Evolutionary conservation across 2,888 invertebrate genomes (phyloP), one percentile per base, ranked within the genome.

Genomic region (Nebria salina): DNA sequence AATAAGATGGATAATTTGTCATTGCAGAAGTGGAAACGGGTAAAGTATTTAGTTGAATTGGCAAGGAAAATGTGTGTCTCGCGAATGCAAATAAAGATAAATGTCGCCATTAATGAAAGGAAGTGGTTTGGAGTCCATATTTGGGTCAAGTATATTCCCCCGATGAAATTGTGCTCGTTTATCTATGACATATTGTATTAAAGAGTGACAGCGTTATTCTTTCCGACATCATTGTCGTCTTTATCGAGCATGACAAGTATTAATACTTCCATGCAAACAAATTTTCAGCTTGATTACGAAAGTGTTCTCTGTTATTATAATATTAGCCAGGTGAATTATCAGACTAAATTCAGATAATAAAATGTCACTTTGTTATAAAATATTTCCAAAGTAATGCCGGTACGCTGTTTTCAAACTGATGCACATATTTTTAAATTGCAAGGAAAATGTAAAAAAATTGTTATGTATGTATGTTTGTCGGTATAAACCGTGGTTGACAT

Each of bases 71-170:
- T 78, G 72, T 72, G 42, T 72, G 72, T 78, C 65, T 34, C 65
- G 72, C 65, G 73, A 78, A 78, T 78, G 77, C 77, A 78, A 78
- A 78, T 73, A 64, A 78, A 78, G 73, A 72, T 78, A 72, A 78
- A 78, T 78, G 77, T 65, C 34, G 64, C 77, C 77, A 77, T 77
- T 77, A 77, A 77, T 78, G 65, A 72, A 72, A 78, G 65, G 65
- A 72, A 78, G 77, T 68, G 76, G 34, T 41, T 76, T 34, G 34
- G 25, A 72, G 77, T 78, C 20, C 72, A 65, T 78, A 78, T 78
- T 73, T 73, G 65, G 77, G 77, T 72, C 77, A 78, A 78, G 77
- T 78, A 78, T 78, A 72, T 54, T 54, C 54, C 73, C 65, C 72
- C 20, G 11, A 66, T 78, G 72, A 78, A 34, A 78, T 73, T 73